Evolutionary conservation across 2,113 vertebrate genomes (phyloP), one percentile per base, ranked within the genome.

Genomic region (Ondatra zibethicus): DNA sequence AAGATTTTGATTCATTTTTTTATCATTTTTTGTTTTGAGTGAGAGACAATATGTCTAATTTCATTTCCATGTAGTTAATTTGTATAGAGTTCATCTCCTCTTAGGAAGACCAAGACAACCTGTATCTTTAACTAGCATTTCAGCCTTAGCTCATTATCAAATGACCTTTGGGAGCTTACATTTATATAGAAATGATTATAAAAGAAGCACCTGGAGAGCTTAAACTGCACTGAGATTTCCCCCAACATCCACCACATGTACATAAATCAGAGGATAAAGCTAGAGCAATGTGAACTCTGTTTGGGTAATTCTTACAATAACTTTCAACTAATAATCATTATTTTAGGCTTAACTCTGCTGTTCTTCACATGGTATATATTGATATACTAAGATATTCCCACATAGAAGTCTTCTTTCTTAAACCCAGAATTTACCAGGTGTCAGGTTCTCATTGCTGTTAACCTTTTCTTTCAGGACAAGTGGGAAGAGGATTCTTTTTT

Each of bases 101-200:
- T 45, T 88, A 31, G 72, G 58, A 90, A 94, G 33, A 17, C 17
- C 5, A 70, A 92, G 52, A 14, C 16, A 86, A 76, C 23, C 55
- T 76, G 9, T 39, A 10, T 84, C 81, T 95, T 91, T 81, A 88
- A 81, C 1, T 23, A 80, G 39, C 19, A 84, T 29, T 11, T 2
- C n/a, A 80, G 39, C 72, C n/a, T 13, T 84, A 36, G 89, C 42
- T 91, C 84, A 45, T 27, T n/a, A 88, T 58, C 39, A 80, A 89
- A 80, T 21, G 88, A 84, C 9, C 50, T 95, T 93, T 93, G 36
- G 72, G 94, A 93, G 90, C 3, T 50, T 1, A 50, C 16, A 92
- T 78, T 78, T 65, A 90, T 70, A 95, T 52, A 92, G 39, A 88
- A 61, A 25, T 68, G 82, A 5, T 89, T 85, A 95, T 1, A 68